Conservation (phyloP, 2,797 vertebrate species). For the Molossus alvarezi region DNA sequence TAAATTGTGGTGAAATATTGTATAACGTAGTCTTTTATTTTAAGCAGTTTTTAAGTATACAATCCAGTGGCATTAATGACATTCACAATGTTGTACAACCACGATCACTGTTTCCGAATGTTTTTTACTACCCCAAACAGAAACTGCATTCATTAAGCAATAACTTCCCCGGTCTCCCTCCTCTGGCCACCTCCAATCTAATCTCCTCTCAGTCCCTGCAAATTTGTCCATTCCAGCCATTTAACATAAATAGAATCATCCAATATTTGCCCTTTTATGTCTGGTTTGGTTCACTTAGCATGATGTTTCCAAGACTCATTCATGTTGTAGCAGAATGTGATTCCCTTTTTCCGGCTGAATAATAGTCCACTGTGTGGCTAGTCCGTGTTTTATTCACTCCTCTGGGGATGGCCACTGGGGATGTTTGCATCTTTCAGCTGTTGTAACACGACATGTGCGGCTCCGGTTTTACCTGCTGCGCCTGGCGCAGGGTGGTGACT, state of each 20-base stretch:
- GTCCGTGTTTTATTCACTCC: neutral
- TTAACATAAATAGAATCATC: neutral
- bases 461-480: neutral
- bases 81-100: neutral
- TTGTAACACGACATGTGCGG: neutral
- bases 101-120: neutral
- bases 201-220: neutral
- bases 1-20: neutral
- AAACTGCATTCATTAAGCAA: neutral
- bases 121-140: neutral
- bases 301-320: neutral
- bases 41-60: slow-evolving; percentile 5
- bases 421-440: neutral
- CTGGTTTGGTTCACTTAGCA: neutral
- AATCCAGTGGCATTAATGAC: neutral
- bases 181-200: neutral
- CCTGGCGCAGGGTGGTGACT: neutral
- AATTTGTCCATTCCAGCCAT: neutral
- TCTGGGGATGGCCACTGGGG: neutral
- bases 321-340: neutral
- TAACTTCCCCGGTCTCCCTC: neutral
- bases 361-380: neutral
- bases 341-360: neutral
- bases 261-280: neutral
- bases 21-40: neutral